Conservation (phyloP, 2,797 vertebrate species). For the Anableps anableps region DNA sequence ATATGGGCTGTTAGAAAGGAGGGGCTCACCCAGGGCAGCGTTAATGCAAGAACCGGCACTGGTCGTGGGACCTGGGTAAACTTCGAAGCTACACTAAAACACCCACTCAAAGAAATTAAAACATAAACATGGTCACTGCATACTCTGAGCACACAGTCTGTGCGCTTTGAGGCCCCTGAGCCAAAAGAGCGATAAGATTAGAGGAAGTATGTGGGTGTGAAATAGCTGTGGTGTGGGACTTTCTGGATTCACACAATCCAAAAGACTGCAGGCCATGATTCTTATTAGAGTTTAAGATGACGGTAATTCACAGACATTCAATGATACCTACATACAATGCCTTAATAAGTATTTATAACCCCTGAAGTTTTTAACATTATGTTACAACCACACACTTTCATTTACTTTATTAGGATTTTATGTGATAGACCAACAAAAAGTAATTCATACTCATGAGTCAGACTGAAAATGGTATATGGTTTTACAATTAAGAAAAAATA, state of each 20-base stretch:
- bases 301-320: slow-evolving; percentile 63
- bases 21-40: background rate
- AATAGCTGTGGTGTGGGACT: slow-evolving; percentile 77
- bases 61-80: background rate
- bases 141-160: slow-evolving; percentile 27
- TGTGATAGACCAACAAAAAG: background rate
- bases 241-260: slow-evolving; percentile 72
- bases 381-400: background rate
- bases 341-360: background rate
- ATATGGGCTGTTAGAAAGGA: background rate
- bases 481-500: background rate
- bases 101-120: slow-evolving; percentile 51
- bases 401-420: background rate
- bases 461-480: background rate
- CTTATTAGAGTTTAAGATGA: slow-evolving; percentile 73
- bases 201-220: slow-evolving; percentile 81
- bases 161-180: slow-evolving; percentile 61
- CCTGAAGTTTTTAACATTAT: background rate
- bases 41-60: background rate
- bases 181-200: slow-evolving; percentile 74
- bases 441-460: background rate
- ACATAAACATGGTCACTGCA: slow-evolving; percentile 51
- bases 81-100: slow-evolving; percentile 33
- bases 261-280: slow-evolving; percentile 70
- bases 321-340: slow-evolving; percentile 62